Base-by-base conservation (phyloP, 2,113 vertebrate species). In the Bagarius yarrelli region DNA sequence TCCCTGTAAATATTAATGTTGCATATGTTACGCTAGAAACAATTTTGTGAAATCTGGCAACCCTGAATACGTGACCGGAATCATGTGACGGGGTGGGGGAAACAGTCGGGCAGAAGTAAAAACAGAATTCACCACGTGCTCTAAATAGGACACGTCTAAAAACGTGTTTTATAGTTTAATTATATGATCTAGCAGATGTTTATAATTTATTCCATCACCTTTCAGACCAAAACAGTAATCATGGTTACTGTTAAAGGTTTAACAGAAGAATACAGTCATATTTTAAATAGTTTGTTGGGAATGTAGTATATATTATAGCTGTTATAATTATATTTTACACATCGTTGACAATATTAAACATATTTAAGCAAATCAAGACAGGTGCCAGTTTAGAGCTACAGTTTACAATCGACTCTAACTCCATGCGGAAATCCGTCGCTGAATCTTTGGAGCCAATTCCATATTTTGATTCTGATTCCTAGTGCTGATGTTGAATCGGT, bases 61-160 rank as follows among this genome's bases (percentile, higher is more conserved):
- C 56, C 56, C 23, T 44, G 34, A 44, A 47, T 44, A 76, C 56
- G 57, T 76, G 74, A 60, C 74, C 5, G 8, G 36, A 36, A 76
- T 76, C 74, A 76, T 76, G 74, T 76, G 74, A 76, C 16, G 1
- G 14, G 16, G 5, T 19, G 14, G 34, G n/a, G 32, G 34, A 15
- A 25, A 6, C 21, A 0, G 23, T 47, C 2, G 4, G 21, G 72
- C 32, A n/a, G 44, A 57, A 76, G 73, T 60, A 76, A 61, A 76
- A 76, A 76, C 74, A 76, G 74, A 47, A 60, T 19, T 13, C n/a
- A 44, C 34, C 70, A 73, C 70, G 70, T 73, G 70, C 70, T 73
- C 27, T 55, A 55, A 55, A 73, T 73, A 32, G 44, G 50, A 53
- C 67, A 9, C 3, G 36, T 40, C 11, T 47, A 47, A 47, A 47